Evolutionary conservation across 1,140 invertebrate genomes (phyloP).

Genomic region (Lordiphosa collinella): DNA sequence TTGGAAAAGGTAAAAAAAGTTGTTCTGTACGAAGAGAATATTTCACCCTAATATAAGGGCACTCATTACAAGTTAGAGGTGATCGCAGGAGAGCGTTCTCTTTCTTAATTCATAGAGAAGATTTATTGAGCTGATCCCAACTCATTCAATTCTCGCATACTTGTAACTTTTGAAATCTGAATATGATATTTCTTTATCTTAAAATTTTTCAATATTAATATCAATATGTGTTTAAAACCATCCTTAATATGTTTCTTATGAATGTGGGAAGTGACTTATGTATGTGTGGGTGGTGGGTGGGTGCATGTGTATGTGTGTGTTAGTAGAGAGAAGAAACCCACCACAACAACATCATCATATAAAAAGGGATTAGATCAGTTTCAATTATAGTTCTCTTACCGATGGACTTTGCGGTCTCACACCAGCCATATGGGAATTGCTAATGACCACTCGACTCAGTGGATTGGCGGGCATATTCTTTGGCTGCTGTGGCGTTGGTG

Average conservation of each 20-base stretch:
- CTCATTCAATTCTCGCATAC: too few species aligned
- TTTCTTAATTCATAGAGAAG: too few species aligned
- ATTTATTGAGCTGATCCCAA: too few species aligned
- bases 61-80: too few species aligned
- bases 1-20: too few species aligned
- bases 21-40: too few species aligned
- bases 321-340: conserved; percentile 55
- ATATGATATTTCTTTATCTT: too few species aligned
- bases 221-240: neutral
- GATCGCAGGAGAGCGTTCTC: too few species aligned
- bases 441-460: conserved; percentile 87
- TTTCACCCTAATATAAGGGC: too few species aligned
- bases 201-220: neutral
- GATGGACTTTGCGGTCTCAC: conserved; percentile 88
- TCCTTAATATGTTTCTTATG: neutral
- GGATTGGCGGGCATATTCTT: conserved; percentile 87
- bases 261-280: conserved; percentile 7
- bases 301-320: conserved; percentile 32
- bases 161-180: too few species aligned
- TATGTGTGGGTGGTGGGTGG: conserved; percentile 13
- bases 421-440: conserved; percentile 89
- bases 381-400: conserved; percentile 82
- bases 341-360: conserved; percentile 45
- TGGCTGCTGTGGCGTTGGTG: conserved; percentile 84
- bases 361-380: neutral